A percentile compares a stretch with the other conserved stretches of the same genome.
Conservation (phyloP, 2,113 vertebrate species). For the Sterna hirundo region DNA sequence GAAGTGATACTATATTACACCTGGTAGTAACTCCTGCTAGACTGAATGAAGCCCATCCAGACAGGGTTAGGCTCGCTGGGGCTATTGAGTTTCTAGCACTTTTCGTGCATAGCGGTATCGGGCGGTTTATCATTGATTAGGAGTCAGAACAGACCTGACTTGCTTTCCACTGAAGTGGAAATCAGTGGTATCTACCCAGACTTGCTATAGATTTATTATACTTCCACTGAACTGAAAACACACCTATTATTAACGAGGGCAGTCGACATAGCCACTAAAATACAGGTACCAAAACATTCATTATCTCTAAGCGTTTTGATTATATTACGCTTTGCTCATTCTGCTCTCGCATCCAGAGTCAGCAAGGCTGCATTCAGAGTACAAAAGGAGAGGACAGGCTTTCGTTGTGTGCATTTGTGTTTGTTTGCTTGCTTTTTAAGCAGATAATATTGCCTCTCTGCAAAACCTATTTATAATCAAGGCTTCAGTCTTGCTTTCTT, state of each 20-base stretch:
- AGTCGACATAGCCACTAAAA: not conserved
- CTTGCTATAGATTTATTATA: not conserved
- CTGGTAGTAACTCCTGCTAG: not conserved
- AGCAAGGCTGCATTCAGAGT: not conserved
- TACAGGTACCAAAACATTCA: not conserved
- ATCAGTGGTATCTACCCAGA: not conserved
- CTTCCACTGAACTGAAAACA: not conserved
- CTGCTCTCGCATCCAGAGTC: not conserved
- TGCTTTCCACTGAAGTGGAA: not conserved
- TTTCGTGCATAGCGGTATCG: rapidly evolving
- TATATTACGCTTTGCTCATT: not conserved
- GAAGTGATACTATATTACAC: not conserved
- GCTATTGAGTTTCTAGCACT: not conserved
- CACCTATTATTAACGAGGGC: not conserved
- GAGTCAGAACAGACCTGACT: not conserved
- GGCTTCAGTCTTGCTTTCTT: not conserved
- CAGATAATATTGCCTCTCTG: not conserved
- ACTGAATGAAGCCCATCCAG: not conserved
- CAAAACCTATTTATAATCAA: conserved; percentile 5
- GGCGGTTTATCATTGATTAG: not conserved
- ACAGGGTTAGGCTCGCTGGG: rapidly evolving
- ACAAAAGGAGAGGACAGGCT: not conserved
- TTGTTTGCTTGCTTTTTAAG: not conserved
- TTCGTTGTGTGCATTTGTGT: not conserved
- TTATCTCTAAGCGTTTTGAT: not conserved